These are phyloP conservation scores for Thymelicus lineola DNA, from an alignment of 2,888 invertebrate species.

Conservation along the genomic window DNA sequence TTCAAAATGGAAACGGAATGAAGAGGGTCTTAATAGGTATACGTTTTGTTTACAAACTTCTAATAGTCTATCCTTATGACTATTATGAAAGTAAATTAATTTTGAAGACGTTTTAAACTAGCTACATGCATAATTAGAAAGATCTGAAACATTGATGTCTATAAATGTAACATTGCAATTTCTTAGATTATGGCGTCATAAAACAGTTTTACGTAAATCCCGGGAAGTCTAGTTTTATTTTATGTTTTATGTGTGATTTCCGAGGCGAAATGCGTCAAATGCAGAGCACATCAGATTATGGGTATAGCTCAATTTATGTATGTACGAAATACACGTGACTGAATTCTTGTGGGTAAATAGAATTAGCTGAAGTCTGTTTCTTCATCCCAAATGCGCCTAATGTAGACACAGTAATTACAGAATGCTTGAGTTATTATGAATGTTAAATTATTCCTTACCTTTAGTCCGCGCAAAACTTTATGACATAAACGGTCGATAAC, in stretches of 20 bases:
- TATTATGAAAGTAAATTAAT: too few species aligned
- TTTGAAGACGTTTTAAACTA: neutral
- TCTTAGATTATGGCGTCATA: constrained; percentile 40
- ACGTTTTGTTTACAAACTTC: too few species aligned
- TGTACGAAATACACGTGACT: constrained; percentile 1
- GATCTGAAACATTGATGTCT: constrained; percentile 1
- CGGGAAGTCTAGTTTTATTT: constrained; percentile 53
- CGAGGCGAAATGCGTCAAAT: constrained; percentile 53
- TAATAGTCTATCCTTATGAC: too few species aligned
- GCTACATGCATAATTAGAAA: neutral
- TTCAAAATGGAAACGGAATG: too few species aligned
- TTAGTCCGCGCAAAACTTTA: too few species aligned
- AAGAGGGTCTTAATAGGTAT: too few species aligned
- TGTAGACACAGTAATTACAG: too few species aligned
- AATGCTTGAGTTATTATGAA: too few species aligned
- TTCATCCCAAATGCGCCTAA: too few species aligned
- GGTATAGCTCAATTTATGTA: constrained; percentile 26
- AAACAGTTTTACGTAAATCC: constrained; percentile 46
- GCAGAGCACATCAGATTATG: constrained; percentile 3
- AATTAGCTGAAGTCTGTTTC: too few species aligned
- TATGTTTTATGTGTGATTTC: constrained; percentile 62
- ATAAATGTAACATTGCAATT: constrained; percentile 21
- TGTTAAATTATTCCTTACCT: too few species aligned
- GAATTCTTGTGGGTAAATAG: constrained; percentile 36
- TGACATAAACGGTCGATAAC: too few species aligned